Conservation (phyloP, 1,140 invertebrate species). For the Sweltsa coloradensis region DNA sequence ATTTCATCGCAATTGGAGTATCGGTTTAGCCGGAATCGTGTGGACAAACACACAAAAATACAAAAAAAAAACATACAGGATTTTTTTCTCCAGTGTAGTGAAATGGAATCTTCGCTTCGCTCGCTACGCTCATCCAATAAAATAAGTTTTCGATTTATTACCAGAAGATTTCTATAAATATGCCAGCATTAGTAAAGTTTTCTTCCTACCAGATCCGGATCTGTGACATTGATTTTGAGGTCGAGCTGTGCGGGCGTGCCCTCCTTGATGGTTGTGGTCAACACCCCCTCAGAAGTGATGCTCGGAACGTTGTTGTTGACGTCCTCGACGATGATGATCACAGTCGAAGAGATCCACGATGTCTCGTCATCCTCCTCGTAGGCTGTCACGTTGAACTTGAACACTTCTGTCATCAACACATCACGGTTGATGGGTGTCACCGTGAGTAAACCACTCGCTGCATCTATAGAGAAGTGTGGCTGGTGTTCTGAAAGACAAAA, state of each 20-base stretch:
- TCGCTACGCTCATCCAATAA: too few relatives aligned
- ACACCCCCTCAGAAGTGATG: constrained; percentile 25
- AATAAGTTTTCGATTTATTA: too few relatives aligned
- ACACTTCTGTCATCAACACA: constrained; percentile 32
- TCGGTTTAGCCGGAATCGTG: too few relatives aligned
- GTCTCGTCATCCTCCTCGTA: constrained; percentile 33
- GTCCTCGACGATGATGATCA: constrained; percentile 38
- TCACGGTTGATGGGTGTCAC: constrained; percentile 38
- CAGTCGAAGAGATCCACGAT: constrained; percentile 24
- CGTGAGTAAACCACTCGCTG: constrained; percentile 27
- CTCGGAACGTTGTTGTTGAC: constrained; percentile 38
- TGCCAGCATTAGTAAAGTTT: constrained; percentile 36
- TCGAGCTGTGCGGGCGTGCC: constrained; percentile 32
- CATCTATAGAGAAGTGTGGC: constrained; percentile 25
- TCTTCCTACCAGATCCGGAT: constrained; percentile 40
- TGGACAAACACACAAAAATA: too few relatives aligned
- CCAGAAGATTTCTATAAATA: constrained; percentile 7
- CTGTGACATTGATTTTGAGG: constrained; percentile 31
- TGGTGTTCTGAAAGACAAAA: too few relatives aligned
- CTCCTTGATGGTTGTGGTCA: constrained; percentile 30
- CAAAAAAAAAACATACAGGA: too few relatives aligned
- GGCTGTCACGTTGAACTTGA: constrained; percentile 33
- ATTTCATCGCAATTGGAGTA: too few relatives aligned
- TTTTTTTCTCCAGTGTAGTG: too few relatives aligned
- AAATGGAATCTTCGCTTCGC: too few relatives aligned